phyloP scores from a whole-genome alignment of 92 coral and sea anemone genomes.

The Micromussa lordhowensis region DNA sequence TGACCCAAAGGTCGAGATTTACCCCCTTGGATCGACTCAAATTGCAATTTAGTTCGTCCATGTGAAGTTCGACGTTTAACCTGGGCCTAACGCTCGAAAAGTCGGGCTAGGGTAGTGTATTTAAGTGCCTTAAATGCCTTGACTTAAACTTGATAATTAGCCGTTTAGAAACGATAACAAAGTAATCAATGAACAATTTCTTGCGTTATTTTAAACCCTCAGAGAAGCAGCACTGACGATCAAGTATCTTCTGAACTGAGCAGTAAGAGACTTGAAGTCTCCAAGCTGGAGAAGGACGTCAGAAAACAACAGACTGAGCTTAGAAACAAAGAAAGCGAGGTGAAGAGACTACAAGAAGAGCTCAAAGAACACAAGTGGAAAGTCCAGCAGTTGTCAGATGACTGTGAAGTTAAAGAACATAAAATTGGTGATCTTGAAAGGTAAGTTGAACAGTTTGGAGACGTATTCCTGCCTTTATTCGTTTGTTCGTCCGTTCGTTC shows the following conservation, averaged over 20 bases:
- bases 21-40: no score
- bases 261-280: constrained; percentile 77
- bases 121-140: no score
- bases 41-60: no score
- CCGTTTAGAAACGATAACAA: no score
- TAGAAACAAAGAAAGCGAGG: constrained; percentile 52
- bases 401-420: constrained; percentile 74
- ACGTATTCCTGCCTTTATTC: background rate
- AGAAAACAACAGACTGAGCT: constrained; percentile 67
- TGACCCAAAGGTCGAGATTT: no score
- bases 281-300: constrained; percentile 86
- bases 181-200: background rate
- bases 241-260: constrained; percentile 74
- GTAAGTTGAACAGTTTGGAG: constrained; percentile 52
- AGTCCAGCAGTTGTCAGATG: constrained; percentile 56
- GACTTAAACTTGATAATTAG: no score
- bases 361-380: constrained; percentile 63
- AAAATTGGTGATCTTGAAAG: constrained; percentile 87
- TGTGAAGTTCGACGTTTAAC: no score
- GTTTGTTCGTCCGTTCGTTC: background rate
- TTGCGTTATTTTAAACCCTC: background rate
- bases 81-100: no score
- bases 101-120: no score
- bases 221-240: constrained; percentile 67
- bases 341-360: constrained; percentile 59